Conservation (phyloP, 2,113 vertebrate genomes). For the Mola mola region DNA sequence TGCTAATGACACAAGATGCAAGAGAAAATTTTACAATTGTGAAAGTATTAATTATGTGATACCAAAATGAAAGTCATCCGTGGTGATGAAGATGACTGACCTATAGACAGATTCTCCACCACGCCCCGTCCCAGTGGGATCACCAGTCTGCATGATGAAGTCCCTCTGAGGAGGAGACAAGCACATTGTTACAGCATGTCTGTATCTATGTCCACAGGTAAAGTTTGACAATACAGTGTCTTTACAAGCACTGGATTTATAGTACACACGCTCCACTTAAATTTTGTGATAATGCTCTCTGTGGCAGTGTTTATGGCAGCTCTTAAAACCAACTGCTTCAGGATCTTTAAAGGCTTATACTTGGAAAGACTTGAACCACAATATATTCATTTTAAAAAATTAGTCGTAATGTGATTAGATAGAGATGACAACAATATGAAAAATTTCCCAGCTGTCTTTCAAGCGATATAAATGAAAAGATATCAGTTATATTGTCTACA, state of each 20-base stretch:
- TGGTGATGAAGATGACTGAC: conserved; percentile 72
- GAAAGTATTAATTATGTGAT: background rate
- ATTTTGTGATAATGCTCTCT: background rate
- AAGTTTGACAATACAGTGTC: background rate
- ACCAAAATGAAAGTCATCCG: background rate
- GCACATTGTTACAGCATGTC: background rate
- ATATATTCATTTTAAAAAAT: too few relatives aligned
- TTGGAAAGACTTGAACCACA: too few relatives aligned
- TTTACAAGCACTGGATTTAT: background rate
- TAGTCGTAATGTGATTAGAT: too few relatives aligned
- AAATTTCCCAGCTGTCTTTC: too few relatives aligned
- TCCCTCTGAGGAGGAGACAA: conserved; percentile 83
- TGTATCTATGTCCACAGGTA: too few relatives aligned
- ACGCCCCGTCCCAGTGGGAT: conserved; percentile 93
- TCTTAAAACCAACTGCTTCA: too few relatives aligned
- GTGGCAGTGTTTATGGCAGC: too few relatives aligned
- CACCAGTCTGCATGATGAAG: conserved; percentile 95
- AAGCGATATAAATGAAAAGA: too few relatives aligned
- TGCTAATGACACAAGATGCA: conserved; percentile 76
- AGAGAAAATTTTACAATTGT: background rate
- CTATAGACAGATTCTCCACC: conserved; percentile 95
- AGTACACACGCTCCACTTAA: background rate
- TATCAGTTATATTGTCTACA: too few relatives aligned
- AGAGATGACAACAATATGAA: too few relatives aligned
- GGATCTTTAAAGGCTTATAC: too few relatives aligned